These are phyloP conservation scores for Andrena marginata DNA, from an alignment of 2,888 invertebrate species.

Conservation along the genomic window DNA sequence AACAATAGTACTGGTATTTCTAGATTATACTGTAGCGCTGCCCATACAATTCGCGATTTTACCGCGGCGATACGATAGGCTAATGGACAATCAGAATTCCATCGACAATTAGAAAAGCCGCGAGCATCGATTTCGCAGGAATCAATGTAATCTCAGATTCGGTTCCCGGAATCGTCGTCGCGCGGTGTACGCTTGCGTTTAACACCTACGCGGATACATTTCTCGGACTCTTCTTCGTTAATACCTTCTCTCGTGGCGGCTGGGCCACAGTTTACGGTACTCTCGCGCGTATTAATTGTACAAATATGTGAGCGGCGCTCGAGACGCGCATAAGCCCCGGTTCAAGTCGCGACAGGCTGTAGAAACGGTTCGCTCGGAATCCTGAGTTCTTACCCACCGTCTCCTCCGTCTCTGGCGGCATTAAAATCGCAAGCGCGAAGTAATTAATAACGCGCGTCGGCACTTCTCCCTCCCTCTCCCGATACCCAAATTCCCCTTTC, in stretches of 20 bases:
- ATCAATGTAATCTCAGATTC: constrained; percentile 22
- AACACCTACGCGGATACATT: constrained; percentile 57
- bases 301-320: constrained; percentile 52
- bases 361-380: constrained; percentile 7
- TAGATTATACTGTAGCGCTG: too few relatives aligned
- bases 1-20: too few relatives aligned
- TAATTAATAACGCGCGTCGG: constrained; percentile 33
- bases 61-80: too few relatives aligned
- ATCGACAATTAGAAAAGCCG: constrained; percentile 11
- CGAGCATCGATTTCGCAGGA: constrained; percentile 15
- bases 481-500: background rate
- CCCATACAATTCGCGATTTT: too few relatives aligned
- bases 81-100: background rate
- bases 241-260: constrained; percentile 46
- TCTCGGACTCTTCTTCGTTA: constrained; percentile 55
- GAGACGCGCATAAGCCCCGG: constrained; percentile 30
- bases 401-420: constrained; percentile 19
- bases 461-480: too few relatives aligned
- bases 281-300: constrained; percentile 64
- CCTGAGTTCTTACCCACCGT: constrained; percentile 13
- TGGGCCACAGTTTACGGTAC: constrained; percentile 59
- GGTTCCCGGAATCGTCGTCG: constrained; percentile 39
- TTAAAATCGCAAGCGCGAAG: constrained; percentile 29
- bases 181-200: constrained; percentile 48
- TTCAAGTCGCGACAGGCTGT: constrained; percentile 1